These are phyloP conservation scores for Gastracanthus pulcherrimus DNA, from an alignment of 2,888 invertebrate species.

Conservation along the genomic window DNA sequence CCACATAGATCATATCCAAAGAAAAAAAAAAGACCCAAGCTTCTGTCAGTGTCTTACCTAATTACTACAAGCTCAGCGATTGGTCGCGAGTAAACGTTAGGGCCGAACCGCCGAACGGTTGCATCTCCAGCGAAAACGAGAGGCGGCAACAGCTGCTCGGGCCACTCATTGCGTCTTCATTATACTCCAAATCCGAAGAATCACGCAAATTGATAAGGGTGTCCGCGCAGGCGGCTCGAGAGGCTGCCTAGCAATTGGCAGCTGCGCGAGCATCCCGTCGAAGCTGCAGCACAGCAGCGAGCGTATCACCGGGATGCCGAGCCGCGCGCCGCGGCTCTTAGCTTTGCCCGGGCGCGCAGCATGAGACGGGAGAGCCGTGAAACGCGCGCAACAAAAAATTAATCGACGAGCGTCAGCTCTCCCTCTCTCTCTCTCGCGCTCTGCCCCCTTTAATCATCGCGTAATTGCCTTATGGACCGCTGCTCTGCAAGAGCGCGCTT, in stretches of 20 bases:
- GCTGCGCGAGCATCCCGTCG: slow-evolving; percentile 28
- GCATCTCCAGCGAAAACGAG: not conserved
- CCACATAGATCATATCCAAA: not conserved
- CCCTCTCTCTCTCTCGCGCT: too few relatives aligned
- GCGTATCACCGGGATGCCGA: slow-evolving; percentile 9
- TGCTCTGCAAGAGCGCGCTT: not conserved
- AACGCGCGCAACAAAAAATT: slow-evolving; percentile 34
- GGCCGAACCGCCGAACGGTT: too few relatives aligned
- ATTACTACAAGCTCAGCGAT: not conserved
- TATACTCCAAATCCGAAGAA: slow-evolving; percentile 69
- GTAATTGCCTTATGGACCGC: slow-evolving; percentile 48
- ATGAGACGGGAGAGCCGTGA: slow-evolving; percentile 12
- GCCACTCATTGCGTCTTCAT: slow-evolving; percentile 74
- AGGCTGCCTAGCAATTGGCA: slow-evolving; percentile 64
- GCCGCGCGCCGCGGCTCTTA: too few relatives aligned
- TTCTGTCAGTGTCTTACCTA: not conserved
- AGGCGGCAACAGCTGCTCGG: not conserved
- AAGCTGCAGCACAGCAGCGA: not conserved
- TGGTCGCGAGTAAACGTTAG: not conserved
- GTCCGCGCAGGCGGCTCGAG: slow-evolving; percentile 64
- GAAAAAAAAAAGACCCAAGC: not conserved
- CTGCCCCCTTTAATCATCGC: slow-evolving; percentile 48
- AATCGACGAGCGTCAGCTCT: slow-evolving; percentile 30
- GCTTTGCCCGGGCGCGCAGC: slow-evolving; percentile 30
- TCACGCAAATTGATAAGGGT: slow-evolving; percentile 75